Evolutionary conservation across 2,888 invertebrate genomes (phyloP), one percentile per base, ranked within the genome.

Genomic region (Cyclophora albipunctata): DNA sequence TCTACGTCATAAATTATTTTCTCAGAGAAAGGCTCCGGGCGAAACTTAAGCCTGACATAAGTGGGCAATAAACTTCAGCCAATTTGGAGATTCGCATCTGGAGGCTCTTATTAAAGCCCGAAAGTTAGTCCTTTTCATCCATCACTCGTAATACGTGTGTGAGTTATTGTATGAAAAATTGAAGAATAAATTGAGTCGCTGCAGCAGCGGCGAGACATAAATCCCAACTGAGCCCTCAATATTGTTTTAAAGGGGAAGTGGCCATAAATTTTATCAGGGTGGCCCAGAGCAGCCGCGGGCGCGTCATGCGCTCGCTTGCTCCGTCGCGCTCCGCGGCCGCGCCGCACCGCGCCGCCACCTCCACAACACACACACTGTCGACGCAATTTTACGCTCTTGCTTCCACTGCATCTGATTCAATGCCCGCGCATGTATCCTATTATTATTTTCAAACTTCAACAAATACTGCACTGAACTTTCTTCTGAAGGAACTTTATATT

Each of bases 201-300:
- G 87, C 87, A 85, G 81, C 84, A 80, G 85, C 86, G 84, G 86
- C 87, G 84, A 87, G 87, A 86, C 86, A 88, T 88, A 88, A 88
- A 88, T 88, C 88, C 87, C 85, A 86, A 86, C 87, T 84, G 89
- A 88, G 87, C 89, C 89, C 87, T 88, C 89, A 89, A 89, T 89
- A 89, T 89, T 89, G 89, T 89, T 89, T 89, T 89, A 89, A 89
- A 89, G 87, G 85, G 88, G 86, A 87, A 85, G 87, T 86, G 84
- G 86, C 86, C 88, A 89, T 89, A 89, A 89, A 89, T 89, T 89
- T 87, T 88, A 88, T 88, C 88, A 85, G 83, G 82, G 80, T 81
- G 79, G 82, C 80, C 78, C 85, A 85, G 80, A 69, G 67, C 66
- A 58, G 55, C 45, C 51, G 53, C 52, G 55, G 59, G 51, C 55